Evolutionary conservation across 1,140 invertebrate species (phyloP).

Genomic region (Psilanteris sp.): DNA sequence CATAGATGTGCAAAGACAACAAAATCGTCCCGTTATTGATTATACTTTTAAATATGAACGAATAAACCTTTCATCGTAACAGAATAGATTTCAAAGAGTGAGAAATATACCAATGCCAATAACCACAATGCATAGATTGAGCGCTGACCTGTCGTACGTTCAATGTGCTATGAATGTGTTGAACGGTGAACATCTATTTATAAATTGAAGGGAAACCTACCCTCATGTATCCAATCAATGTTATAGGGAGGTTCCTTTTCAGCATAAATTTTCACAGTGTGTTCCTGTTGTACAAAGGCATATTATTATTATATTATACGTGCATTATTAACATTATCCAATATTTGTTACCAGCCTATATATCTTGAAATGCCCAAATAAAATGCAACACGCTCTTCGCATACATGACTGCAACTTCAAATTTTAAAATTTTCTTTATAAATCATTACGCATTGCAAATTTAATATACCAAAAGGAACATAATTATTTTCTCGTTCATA

Average conservation of each 20-base stretch:
- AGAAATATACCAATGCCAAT: conserved; percentile 49
- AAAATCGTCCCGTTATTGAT: conserved; percentile 16
- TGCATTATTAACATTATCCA: too few relatives aligned
- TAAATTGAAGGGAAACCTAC: conserved; percentile 68
- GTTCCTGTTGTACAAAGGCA: too few relatives aligned
- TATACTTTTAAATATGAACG: conserved; percentile 5
- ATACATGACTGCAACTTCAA: too few relatives aligned
- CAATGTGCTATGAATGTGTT: conserved; percentile 75
- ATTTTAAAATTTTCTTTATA: too few relatives aligned
- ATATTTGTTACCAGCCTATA: too few relatives aligned
- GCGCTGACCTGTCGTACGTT: conserved; percentile 76
- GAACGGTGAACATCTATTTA: conserved; percentile 79
- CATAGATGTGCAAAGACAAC: background rate
- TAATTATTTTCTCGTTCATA: too few relatives aligned
- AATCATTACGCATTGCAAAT: too few relatives aligned
- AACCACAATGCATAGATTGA: conserved; percentile 72
- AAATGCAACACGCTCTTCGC: too few relatives aligned
- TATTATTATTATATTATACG: too few relatives aligned
- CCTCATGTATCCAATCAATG: conserved; percentile 58
- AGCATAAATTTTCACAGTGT: conserved; percentile 12
- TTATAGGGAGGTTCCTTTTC: conserved; percentile 52
- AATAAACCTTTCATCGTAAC: conserved; percentile 10
- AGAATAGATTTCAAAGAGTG: conserved; percentile 30
- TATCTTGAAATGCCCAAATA: too few relatives aligned
- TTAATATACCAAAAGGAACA: too few relatives aligned